phyloP scores from a whole-genome alignment of 2,113 vertebrate species.

The Lota lota region DNA sequence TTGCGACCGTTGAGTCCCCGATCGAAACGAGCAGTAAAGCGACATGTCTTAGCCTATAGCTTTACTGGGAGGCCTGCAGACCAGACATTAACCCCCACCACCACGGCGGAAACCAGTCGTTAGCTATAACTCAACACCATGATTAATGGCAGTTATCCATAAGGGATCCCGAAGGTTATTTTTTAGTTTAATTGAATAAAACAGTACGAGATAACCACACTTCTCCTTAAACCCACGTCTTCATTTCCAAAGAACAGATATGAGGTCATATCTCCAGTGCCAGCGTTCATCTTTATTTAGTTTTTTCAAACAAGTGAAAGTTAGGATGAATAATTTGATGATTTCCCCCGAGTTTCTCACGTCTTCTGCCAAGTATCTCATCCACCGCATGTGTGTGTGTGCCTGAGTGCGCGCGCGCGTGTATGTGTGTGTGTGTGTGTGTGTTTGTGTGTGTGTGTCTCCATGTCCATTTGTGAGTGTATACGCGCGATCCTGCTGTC shows the following conservation, averaged over 20 bases:
- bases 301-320: too few species aligned
- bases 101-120: conserved; percentile 56
- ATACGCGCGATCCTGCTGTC: background rate
- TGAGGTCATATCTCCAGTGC: too few species aligned
- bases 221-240: background rate
- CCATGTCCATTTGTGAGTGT: background rate
- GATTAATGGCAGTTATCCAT: conserved; percentile 54
- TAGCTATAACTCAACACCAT: conserved; percentile 20
- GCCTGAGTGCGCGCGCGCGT: background rate
- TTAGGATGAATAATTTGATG: too few species aligned
- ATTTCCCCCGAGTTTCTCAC: too few species aligned
- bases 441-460: background rate
- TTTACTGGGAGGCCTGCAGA: conserved; percentile 4
- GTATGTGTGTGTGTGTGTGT: conserved; percentile 32
- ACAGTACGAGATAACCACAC: conserved; percentile 11
- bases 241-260: too few species aligned
- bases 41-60: background rate
- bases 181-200: conserved; percentile 1
- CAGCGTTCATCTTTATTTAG: too few species aligned
- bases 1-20: too few species aligned
- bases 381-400: too few species aligned
- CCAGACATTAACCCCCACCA: conserved; percentile 35
- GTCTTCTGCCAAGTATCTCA: too few species aligned
- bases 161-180: conserved; percentile 29
- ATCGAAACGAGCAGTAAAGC: too few species aligned